These are phyloP conservation scores for Mythimna albipuncta DNA, from an alignment of 2,888 invertebrate genomes.

Conservation along the genomic window DNA sequence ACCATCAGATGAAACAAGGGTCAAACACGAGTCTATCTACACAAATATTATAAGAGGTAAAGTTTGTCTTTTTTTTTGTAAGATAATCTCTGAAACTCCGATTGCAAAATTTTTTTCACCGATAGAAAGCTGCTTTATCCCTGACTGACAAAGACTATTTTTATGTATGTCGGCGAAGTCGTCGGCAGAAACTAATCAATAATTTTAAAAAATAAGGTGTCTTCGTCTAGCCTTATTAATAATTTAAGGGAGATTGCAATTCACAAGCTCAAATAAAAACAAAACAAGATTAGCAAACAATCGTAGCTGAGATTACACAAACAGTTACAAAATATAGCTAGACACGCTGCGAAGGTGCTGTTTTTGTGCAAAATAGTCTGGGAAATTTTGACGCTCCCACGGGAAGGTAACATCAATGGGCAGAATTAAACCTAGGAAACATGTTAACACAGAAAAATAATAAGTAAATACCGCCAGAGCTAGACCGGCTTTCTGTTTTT, in stretches of 20 bases:
- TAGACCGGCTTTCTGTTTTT: no score
- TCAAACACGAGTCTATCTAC: no score
- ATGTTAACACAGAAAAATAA: slow-evolving; percentile 3
- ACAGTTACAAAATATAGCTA: slow-evolving; percentile 22
- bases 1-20: no score
- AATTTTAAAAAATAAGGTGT: no score
- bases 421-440: slow-evolving; percentile 30
- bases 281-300: slow-evolving; percentile 25
- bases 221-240: neutral
- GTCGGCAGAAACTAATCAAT: no score
- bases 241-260: neutral
- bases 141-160: no score
- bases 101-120: no score
- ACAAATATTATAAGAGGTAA: no score
- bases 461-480: neutral
- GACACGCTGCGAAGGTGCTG: slow-evolving; percentile 12
- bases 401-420: slow-evolving; percentile 41
- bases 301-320: slow-evolving; percentile 25
- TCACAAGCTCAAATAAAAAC: slow-evolving; percentile 18
- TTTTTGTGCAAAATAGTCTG: slow-evolving; percentile 30
- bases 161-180: no score
- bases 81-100: no score
- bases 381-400: slow-evolving; percentile 47
- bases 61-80: no score
- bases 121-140: no score